These are phyloP conservation scores for Musca domestica DNA, from an alignment of 1,140 invertebrate genomes.

Conservation along the genomic window DNA sequence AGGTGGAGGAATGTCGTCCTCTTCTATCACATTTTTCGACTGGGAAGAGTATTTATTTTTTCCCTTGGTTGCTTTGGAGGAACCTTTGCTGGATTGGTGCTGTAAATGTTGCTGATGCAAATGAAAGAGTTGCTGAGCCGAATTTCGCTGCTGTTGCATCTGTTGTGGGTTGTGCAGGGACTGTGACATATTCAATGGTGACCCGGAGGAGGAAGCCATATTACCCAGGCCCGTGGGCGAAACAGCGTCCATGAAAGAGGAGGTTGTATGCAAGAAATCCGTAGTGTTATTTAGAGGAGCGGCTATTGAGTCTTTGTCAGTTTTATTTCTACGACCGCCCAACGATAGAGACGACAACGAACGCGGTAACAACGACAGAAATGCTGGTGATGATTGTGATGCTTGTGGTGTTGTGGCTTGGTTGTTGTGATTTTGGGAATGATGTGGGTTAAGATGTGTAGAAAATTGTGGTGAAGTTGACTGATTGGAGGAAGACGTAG, in stretches of 20 bases:
- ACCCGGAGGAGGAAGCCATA: slow-evolving; percentile 5
- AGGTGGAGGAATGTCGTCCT: slow-evolving; percentile 57
- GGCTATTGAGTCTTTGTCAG: slow-evolving; percentile 43
- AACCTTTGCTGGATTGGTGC: slow-evolving; percentile 41
- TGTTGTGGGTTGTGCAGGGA: slow-evolving; percentile 41
- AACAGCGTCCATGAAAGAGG: slow-evolving; percentile 30
- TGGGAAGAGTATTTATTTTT: slow-evolving; percentile 30
- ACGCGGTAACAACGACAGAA: slow-evolving; percentile 58
- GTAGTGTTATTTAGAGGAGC: slow-evolving; percentile 39
- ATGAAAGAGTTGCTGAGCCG: slow-evolving; percentile 31
- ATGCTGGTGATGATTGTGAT: slow-evolving; percentile 46
- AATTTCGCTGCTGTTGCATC: slow-evolving; percentile 25
- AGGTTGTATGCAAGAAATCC: slow-evolving; percentile 35
- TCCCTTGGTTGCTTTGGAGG: slow-evolving; percentile 23
- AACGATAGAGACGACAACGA: slow-evolving; percentile 57
- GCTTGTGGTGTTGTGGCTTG: slow-evolving; percentile 39
- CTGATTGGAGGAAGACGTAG: slow-evolving; percentile 39
- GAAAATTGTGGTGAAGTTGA: slow-evolving; percentile 38
- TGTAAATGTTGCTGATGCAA: slow-evolving; percentile 34
- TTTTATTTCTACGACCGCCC: slow-evolving; percentile 50
- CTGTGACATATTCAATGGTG: slow-evolving; percentile 39
- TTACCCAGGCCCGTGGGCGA: no score
- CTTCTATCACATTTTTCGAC: slow-evolving; percentile 46
- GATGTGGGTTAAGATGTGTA: slow-evolving; percentile 38
- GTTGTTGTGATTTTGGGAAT: slow-evolving; percentile 38